Evolutionary conservation across 2,797 vertebrate species (phyloP).

Genomic region (Gymnocypris eckloni): DNA sequence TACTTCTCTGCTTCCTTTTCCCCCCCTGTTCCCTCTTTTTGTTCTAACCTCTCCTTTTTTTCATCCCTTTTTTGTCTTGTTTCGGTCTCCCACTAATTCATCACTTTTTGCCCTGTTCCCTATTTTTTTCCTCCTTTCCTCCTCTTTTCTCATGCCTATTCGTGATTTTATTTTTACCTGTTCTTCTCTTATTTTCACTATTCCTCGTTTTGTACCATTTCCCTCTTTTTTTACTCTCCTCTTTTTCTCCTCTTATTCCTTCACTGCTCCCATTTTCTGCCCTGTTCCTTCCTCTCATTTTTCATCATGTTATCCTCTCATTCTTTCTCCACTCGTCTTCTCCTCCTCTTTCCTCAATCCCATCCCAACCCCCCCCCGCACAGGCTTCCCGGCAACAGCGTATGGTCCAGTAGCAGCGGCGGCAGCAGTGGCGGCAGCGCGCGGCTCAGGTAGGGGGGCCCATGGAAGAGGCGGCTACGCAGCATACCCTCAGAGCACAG

Average conservation of each 20-base stretch:
- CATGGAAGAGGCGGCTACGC: constrained; percentile 79
- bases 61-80: neutral
- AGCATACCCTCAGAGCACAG: constrained; percentile 83
- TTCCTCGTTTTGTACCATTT: neutral
- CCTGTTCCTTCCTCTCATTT: neutral
- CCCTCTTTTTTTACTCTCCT: neutral
- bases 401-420: constrained; percentile 90
- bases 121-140: neutral
- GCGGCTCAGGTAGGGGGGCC: constrained; percentile 92
- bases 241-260: neutral
- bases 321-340: neutral
- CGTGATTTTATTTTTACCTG: neutral
- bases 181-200: neutral
- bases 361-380: neutral
- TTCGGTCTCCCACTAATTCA: neutral
- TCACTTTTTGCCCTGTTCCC: neutral
- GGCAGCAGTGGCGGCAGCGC: constrained; percentile 85
- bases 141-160: neutral
- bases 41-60: neutral
- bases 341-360: constrained; percentile 4
- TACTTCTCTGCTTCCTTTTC: neutral
- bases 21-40: neutral
- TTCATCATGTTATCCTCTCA: neutral
- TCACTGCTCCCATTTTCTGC: neutral
- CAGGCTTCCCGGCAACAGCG: constrained; percentile 88